Percentiles rank a stretch among this genome's conserved stretches.
These are phyloP conservation scores for Turritopsis dohrnii DNA, from an alignment of 30 jellyfish, hydroid and myxozoan species.

Conservation along the genomic window DNA sequence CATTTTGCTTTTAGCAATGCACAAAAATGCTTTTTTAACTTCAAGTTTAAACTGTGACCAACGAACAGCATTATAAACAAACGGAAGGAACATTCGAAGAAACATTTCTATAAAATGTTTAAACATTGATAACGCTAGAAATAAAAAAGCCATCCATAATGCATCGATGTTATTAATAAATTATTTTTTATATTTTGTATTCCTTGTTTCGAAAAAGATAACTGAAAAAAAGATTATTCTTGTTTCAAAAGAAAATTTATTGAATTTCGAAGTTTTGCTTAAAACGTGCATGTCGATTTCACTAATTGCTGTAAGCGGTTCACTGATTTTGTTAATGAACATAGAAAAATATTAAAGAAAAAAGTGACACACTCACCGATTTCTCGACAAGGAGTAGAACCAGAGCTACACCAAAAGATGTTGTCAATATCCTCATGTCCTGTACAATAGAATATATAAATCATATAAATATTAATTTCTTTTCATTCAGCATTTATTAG, in stretches of 20 bases:
- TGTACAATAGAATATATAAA: conserved; percentile 1
- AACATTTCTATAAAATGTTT: neutral
- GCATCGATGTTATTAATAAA: too few species aligned
- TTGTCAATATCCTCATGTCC: conserved; percentile 86
- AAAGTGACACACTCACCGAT: conserved; percentile 45
- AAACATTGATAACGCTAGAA: neutral
- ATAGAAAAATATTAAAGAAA: neutral
- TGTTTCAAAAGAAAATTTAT: too few species aligned
- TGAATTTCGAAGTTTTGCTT: neutral
- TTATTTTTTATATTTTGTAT: too few species aligned
- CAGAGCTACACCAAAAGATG: conserved; percentile 73
- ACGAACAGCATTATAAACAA: conserved; percentile 5
- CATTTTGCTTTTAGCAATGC: conserved; percentile 4
- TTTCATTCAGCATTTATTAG: neutral
- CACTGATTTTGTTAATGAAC: neutral
- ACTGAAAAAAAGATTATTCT: neutral
- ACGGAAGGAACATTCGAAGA: neutral
- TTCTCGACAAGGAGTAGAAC: conserved; percentile 67
- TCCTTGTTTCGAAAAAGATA: too few species aligned
- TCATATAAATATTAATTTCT: neutral
- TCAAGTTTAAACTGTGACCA: conserved; percentile 9
- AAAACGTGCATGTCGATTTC: neutral
- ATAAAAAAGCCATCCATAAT: too few species aligned
- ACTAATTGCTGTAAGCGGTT: neutral
- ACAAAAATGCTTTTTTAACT: conserved; percentile 6